Base-by-base conservation (phyloP, 2,797 vertebrate genomes). In the Cossypha dichroa region DNA sequence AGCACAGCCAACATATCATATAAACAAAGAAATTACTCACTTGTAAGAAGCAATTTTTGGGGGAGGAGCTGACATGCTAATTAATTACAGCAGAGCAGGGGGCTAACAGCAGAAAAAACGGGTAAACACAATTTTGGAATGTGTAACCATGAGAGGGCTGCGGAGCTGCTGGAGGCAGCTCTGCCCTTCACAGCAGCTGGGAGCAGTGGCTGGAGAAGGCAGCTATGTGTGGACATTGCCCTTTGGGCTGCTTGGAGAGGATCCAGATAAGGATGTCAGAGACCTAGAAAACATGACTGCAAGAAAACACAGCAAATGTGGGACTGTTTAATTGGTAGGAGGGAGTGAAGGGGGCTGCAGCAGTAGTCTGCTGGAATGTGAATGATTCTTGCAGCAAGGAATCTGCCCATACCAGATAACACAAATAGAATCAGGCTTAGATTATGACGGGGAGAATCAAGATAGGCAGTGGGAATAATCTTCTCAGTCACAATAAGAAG, bases 191-290 rank as follows among this genome's bases (percentile, higher is more conserved):
- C 2, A 3, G 33, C 23, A 14, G 23, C 0, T 3, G 82, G 34
- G 51, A 79, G 43, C 0, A 0, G 43, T 1, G 19, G 40, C 52
- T 23, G 56, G 49, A 69, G 52, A 69, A 70, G 31, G 64, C 48
- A 74, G 85, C 52, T 55, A 5, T 11, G 40, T 34, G 62, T 68
- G 79, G 90, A 64, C 92, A 62, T 9, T 83, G 46, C 54, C 69
- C 83, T 88, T 92, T 84, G 38, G 69, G 46, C 34, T 4, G 1
- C 4, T 68, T 88, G 85, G 80, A 90, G 46, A 58, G 13, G 15
- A 63, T 81, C 85, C 83, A 78, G 73, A 17, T 48, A 41, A 80
- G 76, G 45, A 83, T 90, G 90, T 68, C 46, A 80, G 80, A 75
- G 73, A 66, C 76, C 66, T 66, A 34, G 73, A 60, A 90, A 90